Evolutionary conservation across 2,797 vertebrate genomes (phyloP).

Genomic region (Nannoperca obscura): DNA sequence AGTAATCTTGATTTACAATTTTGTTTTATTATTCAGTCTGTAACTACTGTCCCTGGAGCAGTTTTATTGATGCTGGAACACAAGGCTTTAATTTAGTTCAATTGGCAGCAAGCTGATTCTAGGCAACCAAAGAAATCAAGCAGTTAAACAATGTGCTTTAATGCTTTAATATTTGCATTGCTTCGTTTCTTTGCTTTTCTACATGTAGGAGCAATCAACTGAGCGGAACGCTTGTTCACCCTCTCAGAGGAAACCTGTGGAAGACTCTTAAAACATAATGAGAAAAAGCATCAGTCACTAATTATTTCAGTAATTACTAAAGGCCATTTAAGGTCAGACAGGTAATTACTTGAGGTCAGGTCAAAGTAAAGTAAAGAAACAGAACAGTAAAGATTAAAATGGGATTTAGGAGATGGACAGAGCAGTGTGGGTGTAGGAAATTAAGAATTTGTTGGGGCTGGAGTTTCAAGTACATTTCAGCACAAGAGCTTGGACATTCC

Average conservation of each 20-base stretch:
- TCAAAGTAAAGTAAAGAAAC: conserved; percentile 19
- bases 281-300: conserved; percentile 29
- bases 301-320: conserved; percentile 58
- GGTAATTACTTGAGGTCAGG: conserved; percentile 46
- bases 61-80: conserved; percentile 33
- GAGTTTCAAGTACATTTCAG: neutral
- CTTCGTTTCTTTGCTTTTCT: conserved; percentile 1
- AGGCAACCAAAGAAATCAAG: conserved; percentile 2
- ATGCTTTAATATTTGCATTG: conserved; percentile 38
- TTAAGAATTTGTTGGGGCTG: neutral
- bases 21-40: conserved; percentile 26
- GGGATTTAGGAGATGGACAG: conserved; percentile 7
- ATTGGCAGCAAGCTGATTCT: conserved; percentile 16
- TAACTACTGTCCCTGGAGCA: conserved; percentile 10
- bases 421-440: neutral
- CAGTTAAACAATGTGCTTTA: conserved; percentile 20
- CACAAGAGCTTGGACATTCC: conserved; percentile 5
- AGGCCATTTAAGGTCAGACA: conserved; percentile 36
- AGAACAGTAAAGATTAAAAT: conserved; percentile 5
- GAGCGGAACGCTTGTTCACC: conserved; percentile 3
- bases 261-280: conserved; percentile 38
- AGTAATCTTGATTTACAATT: conserved; percentile 22
- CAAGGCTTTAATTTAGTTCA: conserved; percentile 37
- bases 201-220: conserved; percentile 27
- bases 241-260: conserved; percentile 39